These are phyloP conservation scores for Chrysotoxum bicinctum DNA, from an alignment of 2,888 invertebrate genomes.

Conservation along the genomic window DNA sequence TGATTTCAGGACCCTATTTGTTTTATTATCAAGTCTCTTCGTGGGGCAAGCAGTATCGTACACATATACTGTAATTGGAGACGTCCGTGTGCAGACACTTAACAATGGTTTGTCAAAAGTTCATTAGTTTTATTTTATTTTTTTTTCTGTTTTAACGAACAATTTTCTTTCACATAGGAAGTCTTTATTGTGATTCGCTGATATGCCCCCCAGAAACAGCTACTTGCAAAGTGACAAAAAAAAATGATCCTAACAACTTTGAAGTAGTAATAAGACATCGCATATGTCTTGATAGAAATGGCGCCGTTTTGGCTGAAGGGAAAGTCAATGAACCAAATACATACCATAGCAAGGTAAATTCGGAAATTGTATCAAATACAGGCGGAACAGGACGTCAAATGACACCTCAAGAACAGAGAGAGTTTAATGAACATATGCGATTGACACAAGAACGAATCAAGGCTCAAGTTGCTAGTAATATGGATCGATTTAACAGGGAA, in stretches of 20 bases:
- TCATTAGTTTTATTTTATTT: background rate
- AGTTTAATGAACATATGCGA: conserved; percentile 22
- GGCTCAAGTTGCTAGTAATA: background rate
- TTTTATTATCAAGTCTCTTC: background rate
- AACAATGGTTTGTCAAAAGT: conserved; percentile 16
- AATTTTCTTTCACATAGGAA: background rate
- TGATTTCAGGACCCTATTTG: background rate
- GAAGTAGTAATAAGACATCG: conserved; percentile 23
- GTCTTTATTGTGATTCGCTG: conserved; percentile 44
- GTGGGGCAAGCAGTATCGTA: background rate
- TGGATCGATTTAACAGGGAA: background rate
- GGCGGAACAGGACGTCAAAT: background rate
- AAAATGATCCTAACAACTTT: conserved; percentile 39
- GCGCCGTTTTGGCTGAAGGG: background rate
- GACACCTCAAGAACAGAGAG: conserved; percentile 42
- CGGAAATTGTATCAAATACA: conserved; percentile 5
- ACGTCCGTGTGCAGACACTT: conserved; percentile 7
- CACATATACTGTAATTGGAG: conserved; percentile 4
- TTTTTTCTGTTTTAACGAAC: background rate
- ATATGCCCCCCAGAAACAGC: conserved; percentile 21
- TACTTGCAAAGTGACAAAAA: conserved; percentile 39
- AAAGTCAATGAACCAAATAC: conserved; percentile 2
- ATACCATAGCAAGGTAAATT: background rate
- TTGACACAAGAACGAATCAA: background rate
- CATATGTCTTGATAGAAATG: conserved; percentile 18